Percentiles rank a stretch among this genome's conserved stretches.
These are phyloP conservation scores for Nothobranchius furzeri DNA, from an alignment of 2,113 vertebrate species.

Conservation along the genomic window DNA sequence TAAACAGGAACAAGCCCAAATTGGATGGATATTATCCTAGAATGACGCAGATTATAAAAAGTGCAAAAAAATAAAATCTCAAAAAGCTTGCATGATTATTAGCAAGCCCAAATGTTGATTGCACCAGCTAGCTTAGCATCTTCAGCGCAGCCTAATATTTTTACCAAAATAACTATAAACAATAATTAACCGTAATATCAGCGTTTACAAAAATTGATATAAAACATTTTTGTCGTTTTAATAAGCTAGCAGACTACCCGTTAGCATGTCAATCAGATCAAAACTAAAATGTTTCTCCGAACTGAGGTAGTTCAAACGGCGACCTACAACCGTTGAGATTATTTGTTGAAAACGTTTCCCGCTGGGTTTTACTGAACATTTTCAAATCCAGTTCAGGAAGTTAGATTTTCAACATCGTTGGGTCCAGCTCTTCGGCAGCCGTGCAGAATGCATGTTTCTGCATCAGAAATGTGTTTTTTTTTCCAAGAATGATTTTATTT, in stretches of 20 bases:
- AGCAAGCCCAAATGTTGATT: not conserved
- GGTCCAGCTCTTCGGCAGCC: constrained; percentile 35
- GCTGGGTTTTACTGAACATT: not conserved
- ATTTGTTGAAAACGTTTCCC: no score
- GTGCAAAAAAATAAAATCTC: not conserved
- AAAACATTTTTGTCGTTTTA: no score
- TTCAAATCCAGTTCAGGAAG: not conserved
- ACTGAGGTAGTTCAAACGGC: not conserved
- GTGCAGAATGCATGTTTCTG: constrained; percentile 51
- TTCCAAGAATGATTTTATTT: constrained; percentile 34
- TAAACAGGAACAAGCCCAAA: no score
- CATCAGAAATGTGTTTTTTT: constrained; percentile 26
- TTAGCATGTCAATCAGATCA: not conserved
- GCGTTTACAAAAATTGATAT: no score
- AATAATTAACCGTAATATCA: no score
- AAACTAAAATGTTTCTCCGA: not conserved
- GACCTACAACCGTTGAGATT: no score
- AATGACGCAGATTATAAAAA: no score
- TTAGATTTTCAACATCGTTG: constrained; percentile 2
- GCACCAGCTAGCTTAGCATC: not conserved
- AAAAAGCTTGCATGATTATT: not conserved
- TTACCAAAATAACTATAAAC: no score
- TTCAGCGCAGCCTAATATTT: no score
- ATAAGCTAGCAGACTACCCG: not conserved
- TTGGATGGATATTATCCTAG: no score